These are phyloP conservation scores for Helicoverpa zea DNA, from an alignment of 1,140 invertebrate species.

Conservation along the genomic window DNA sequence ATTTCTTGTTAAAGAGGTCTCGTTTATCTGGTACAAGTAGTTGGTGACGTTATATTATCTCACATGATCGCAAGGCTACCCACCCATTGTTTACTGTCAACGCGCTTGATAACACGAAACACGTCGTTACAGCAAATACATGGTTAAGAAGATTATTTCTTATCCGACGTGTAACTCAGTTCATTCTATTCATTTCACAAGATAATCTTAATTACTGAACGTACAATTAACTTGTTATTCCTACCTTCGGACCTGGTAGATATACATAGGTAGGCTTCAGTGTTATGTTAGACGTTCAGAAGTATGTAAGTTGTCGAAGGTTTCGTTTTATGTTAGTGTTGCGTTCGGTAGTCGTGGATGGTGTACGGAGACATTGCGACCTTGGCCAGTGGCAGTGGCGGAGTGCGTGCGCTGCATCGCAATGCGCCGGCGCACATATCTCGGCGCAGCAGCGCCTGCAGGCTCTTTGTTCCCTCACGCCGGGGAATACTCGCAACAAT, in stretches of 20 bases:
- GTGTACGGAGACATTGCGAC: constrained; percentile 65
- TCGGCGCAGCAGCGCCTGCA: constrained; percentile 58
- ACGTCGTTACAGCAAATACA: constrained; percentile 50
- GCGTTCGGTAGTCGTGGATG: constrained; percentile 33
- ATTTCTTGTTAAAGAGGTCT: constrained; percentile 38
- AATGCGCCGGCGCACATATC: constrained; percentile 63
- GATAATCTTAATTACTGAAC: not conserved
- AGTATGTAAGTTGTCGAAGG: not conserved
- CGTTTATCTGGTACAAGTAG: constrained; percentile 53
- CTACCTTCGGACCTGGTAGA: no score
- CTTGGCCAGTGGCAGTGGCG: constrained; percentile 65
- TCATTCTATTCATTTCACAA: constrained; percentile 19
- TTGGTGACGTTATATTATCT: constrained; percentile 53
- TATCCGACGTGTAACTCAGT: constrained; percentile 6
- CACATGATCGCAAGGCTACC: constrained; percentile 70
- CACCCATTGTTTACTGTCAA: constrained; percentile 75
- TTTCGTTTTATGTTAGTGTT: not conserved
- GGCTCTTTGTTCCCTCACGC: constrained; percentile 63
- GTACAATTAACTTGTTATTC: no score
- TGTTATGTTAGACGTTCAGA: constrained; percentile 1
- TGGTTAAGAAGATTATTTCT: constrained; percentile 35
- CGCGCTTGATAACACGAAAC: constrained; percentile 62
- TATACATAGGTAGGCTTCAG: not conserved
- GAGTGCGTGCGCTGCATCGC: constrained; percentile 71
- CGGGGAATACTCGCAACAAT: constrained; percentile 62